Percentiles rank a stretch among this genome's conserved stretches.
phyloP scores from a whole-genome alignment of 2,113 vertebrate genomes.

The Nothoprocta perdicaria region DNA sequence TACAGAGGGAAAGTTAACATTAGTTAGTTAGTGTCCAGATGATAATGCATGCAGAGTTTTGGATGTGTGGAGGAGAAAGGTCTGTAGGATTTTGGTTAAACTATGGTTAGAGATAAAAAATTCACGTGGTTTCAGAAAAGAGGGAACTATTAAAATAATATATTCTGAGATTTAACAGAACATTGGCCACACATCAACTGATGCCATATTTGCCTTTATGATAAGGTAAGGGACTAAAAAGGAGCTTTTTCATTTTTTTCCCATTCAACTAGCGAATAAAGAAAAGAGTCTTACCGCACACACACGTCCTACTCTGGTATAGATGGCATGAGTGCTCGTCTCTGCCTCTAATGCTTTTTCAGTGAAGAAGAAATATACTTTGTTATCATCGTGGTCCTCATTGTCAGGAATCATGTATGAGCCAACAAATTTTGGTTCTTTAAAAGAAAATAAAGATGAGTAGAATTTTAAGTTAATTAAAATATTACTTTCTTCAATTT shows the following conservation, averaged over 20 bases:
- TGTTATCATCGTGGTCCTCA: slow-evolving; percentile 92
- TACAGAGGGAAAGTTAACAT: fast-evolving
- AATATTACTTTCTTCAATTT: neutral
- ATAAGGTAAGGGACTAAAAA: neutral
- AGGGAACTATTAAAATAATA: neutral
- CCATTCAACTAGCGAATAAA: neutral
- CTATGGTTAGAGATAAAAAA: neutral
- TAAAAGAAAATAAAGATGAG: neutral
- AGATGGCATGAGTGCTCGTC: slow-evolving; percentile 83
- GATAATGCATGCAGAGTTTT: neutral
- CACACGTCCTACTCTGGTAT: slow-evolving; percentile 87
- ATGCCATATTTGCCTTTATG: neutral
- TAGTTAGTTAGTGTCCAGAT: neutral
- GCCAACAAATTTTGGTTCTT: slow-evolving; percentile 94
- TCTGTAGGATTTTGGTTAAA: neutral
- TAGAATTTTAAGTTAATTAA: neutral
- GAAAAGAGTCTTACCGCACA: slow-evolving; percentile 84
- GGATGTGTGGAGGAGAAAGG: neutral
- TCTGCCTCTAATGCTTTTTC: slow-evolving; percentile 89
- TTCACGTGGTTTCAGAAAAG: neutral
- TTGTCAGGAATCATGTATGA: slow-evolving; percentile 93
- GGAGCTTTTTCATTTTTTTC: fast-evolving
- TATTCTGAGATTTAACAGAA: neutral
- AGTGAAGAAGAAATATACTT: slow-evolving; percentile 97
- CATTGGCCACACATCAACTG: neutral